A percentile compares a stretch with the other conserved stretches of the same genome.
These are phyloP conservation scores for Onychomys leucogaster DNA, from an alignment of 2,797 vertebrate genomes.

Conservation along the genomic window DNA sequence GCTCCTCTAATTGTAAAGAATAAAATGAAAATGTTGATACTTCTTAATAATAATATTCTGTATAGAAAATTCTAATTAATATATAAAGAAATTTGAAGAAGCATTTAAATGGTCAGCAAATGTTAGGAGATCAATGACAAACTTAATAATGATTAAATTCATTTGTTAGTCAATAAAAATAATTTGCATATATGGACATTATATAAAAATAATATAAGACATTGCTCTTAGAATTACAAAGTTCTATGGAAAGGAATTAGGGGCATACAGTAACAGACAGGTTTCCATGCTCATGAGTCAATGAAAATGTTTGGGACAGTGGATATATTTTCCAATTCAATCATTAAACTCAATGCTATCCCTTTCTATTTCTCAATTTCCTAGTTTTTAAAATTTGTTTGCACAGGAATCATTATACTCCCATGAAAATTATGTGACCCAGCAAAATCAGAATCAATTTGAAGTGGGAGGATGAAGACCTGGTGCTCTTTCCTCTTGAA, in stretches of 20 bases:
- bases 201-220: background rate
- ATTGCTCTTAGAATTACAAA: background rate
- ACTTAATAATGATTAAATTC: background rate
- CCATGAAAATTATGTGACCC: background rate
- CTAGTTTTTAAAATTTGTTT: background rate
- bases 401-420: background rate
- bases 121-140: background rate
- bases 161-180: background rate
- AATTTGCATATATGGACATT: background rate
- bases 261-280: background rate
- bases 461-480: background rate
- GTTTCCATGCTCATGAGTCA: background rate
- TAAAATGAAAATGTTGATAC: background rate
- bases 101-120: background rate
- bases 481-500: background rate
- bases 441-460: background rate
- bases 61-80: background rate
- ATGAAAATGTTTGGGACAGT: background rate
- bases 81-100: too few species aligned
- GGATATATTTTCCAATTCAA: background rate
- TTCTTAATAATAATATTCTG: background rate
- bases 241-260: background rate
- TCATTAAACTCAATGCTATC: background rate
- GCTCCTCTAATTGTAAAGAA: background rate
- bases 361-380: background rate